phyloP scores from a whole-genome alignment of 2,888 invertebrate genomes.

The Macropis europaea region DNA sequence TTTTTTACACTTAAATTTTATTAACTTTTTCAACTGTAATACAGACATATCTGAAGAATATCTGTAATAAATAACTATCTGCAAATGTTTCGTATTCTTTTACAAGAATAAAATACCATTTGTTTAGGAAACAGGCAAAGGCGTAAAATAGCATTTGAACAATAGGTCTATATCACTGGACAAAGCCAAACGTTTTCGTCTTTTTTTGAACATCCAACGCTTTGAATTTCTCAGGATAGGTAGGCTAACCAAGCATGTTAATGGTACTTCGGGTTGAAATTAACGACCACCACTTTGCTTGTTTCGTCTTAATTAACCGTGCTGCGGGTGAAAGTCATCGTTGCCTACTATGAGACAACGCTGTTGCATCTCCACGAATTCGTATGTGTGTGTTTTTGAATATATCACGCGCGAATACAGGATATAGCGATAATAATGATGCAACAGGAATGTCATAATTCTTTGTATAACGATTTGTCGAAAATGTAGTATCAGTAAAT shows the following conservation, averaged over 20 bases:
- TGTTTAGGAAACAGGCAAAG: not conserved
- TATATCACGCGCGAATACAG: not conserved
- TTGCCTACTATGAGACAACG: not conserved
- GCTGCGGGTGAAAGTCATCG: slow-evolving; percentile 9
- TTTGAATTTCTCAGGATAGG: not conserved
- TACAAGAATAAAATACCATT: not conserved
- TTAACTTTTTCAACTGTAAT: slow-evolving; percentile 1
- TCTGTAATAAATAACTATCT: not conserved
- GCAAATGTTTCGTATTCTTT: not conserved
- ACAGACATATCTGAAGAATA: not conserved
- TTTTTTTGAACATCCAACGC: not conserved
- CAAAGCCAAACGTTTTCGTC: too few species aligned
- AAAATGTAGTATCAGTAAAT: too few species aligned
- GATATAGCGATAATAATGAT: too few species aligned
- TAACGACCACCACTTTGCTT: slow-evolving; percentile 8
- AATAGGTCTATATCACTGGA: too few species aligned
- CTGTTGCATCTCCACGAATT: not conserved
- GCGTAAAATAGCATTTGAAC: not conserved
- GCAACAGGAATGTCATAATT: too few species aligned
- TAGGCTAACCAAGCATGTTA: not conserved
- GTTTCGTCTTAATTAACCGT: slow-evolving; percentile 18
- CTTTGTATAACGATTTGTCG: too few species aligned
- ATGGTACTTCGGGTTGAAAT: not conserved
- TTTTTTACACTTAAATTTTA: slow-evolving; percentile 13
- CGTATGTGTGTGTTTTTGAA: not conserved